Evolutionary conservation across 2,888 invertebrate species (phyloP).

Genomic region (Hirtodrosophila alboralis): DNA sequence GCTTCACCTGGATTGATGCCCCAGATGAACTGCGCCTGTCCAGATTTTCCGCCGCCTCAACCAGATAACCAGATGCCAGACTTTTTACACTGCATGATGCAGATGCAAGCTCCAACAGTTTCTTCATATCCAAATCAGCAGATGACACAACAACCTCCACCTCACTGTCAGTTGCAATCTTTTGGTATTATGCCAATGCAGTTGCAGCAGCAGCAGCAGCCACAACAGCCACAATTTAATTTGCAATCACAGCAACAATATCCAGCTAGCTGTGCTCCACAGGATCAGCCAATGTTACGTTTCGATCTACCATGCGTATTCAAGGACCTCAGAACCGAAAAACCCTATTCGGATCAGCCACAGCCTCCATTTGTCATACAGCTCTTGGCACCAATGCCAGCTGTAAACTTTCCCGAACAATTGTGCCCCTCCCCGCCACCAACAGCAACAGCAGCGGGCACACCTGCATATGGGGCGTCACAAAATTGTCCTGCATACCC

Average conservation of each 20-base stretch:
- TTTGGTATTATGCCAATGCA: conserved; percentile 14
- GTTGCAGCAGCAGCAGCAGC: neutral
- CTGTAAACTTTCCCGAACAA: conserved; percentile 4
- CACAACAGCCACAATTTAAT: neutral
- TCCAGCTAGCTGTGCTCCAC: neutral
- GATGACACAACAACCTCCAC: neutral
- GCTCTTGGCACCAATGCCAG: conserved; percentile 23
- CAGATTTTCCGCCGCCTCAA: too few species aligned
- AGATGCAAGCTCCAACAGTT: neutral
- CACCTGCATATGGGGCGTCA: neutral
- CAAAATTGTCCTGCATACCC: too few species aligned
- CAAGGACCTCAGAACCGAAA: conserved; percentile 15
- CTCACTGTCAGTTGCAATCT: conserved; percentile 12
- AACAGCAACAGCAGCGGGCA: neutral
- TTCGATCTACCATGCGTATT: conserved; percentile 30
- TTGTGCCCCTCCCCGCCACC: neutral
- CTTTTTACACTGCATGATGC: conserved; percentile 27
- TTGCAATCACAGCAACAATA: conserved; percentile 9
- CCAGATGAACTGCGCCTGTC: too few species aligned
- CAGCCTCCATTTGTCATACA: conserved; percentile 34
- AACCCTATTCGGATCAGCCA: neutral
- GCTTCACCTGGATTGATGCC: neutral
- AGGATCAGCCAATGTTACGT: conserved; percentile 11
- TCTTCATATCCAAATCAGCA: conserved; percentile 4
- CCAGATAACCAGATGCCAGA: conserved; percentile 14